phyloP scores from a whole-genome alignment of 2,888 invertebrate species.

The Rutpela maculata region DNA sequence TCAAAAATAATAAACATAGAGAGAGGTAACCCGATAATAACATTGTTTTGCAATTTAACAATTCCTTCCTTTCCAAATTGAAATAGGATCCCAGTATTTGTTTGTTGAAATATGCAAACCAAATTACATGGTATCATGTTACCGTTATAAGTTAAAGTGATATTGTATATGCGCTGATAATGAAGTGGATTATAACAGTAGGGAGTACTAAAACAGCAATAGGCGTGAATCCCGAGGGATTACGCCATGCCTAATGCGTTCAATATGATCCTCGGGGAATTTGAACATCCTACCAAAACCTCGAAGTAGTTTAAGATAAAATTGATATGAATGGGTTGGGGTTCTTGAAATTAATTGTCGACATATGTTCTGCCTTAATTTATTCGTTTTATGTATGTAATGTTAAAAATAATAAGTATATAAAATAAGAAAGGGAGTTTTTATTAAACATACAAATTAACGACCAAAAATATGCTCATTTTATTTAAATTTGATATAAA shows the following conservation, averaged over 20 bases:
- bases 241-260: slow-evolving; percentile 21
- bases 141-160: slow-evolving; percentile 31
- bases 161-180: slow-evolving; percentile 33
- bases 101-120: slow-evolving; percentile 50
- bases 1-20: not conserved
- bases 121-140: slow-evolving; percentile 33
- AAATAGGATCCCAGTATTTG: slow-evolving; percentile 48
- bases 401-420: not conserved
- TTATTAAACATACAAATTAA: not conserved
- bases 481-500: not conserved
- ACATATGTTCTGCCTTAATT: not conserved
- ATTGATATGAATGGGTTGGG: slow-evolving; percentile 13
- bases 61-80: slow-evolving; percentile 48
- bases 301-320: slow-evolving; percentile 17
- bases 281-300: slow-evolving; percentile 11
- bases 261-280: slow-evolving; percentile 8
- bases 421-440: not conserved
- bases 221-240: slow-evolving; percentile 27
- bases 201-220: slow-evolving; percentile 18
- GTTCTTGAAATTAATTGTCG: not conserved
- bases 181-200: slow-evolving; percentile 24
- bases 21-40: slow-evolving; percentile 21
- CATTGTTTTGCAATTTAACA: slow-evolving; percentile 10
- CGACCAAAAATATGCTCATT: too few relatives aligned
- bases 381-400: not conserved